Evolutionary conservation across 2,113 vertebrate genomes (phyloP), one percentile per base, ranked within the genome.

Genomic region (Tychaedon coryphoeus): DNA sequence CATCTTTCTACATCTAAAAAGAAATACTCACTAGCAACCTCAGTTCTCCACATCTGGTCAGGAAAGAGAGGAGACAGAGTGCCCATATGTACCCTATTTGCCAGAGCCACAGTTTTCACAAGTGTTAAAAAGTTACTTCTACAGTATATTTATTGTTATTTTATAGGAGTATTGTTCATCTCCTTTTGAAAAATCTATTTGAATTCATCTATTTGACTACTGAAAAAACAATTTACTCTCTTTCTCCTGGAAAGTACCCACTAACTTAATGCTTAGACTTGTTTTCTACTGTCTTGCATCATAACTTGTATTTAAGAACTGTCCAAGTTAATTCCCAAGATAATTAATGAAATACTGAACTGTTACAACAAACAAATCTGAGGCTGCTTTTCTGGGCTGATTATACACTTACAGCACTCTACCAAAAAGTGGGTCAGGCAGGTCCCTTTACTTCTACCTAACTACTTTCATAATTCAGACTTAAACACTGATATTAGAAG

Each of bases 41-140:
- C 82, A 51, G 83, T 43, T 66, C 51, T 66, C 64, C 86, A 93
- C 82, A 90, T 88, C 86, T 93, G 93, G 71, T 45, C 82, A 90
- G 90, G 75, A 90, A 86, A 95, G 75, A 86, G 53, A 82, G 28
- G 33, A 95, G 82, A 92, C 78, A 48, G 57, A 40, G 8, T 83
- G 56, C 47, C 78, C 79, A 74, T 48, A 80, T 18, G 60, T 40
- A 92, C 72, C 67, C 60, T 47, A 8, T 71, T 80, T 95, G 51
- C 38, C 62, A 92, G 54, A 38, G 34, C 31, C 50, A 45, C 1
- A 1, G 14, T 93, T 85, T 89, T 43, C 48, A 61, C n/a, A 34
- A 69, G n/a, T 26, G 15, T 40, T 48, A n/a, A 64, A 78, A 82
- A 61, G 33, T 76, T 88, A 76, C 33, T 58, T 51, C 50, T 70